phyloP scores from a whole-genome alignment of 2,113 vertebrate species.

The Monarcha castaneiventris region DNA sequence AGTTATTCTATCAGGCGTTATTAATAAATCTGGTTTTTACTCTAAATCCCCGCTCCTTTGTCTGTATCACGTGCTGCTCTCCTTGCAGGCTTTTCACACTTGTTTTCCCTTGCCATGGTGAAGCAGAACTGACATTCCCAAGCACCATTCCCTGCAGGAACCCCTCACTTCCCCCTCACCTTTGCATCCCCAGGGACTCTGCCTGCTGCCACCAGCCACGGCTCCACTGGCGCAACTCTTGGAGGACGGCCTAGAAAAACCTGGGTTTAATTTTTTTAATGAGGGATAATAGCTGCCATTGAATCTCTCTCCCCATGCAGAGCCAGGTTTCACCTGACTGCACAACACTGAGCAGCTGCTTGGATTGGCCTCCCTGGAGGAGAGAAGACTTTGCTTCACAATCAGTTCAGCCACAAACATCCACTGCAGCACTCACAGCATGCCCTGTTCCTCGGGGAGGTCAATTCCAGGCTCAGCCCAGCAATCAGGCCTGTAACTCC shows the following conservation, averaged over 20 bases:
- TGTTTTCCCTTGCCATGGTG: not conserved
- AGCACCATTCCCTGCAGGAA: not conserved
- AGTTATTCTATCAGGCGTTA: not conserved
- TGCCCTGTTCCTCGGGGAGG: not conserved
- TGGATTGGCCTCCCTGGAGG: not conserved
- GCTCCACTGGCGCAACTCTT: not conserved
- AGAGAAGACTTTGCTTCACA: not conserved
- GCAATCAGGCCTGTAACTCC: not conserved
- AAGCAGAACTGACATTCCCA: not conserved
- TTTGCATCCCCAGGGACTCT: not conserved
- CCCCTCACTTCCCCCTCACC: not conserved
- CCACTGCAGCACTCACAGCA: not conserved
- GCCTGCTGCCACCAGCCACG: not conserved
- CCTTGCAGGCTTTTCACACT: not conserved
- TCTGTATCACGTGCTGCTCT: not conserved
- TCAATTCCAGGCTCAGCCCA: not conserved
- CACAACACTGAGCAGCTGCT: not conserved
- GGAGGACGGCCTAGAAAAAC: conserved; percentile 9
- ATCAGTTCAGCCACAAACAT: not conserved
- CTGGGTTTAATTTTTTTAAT: not conserved
- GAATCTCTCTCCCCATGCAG: not conserved
- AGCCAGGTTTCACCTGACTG: not conserved
- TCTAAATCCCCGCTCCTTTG: not conserved
- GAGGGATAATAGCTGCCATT: not conserved
- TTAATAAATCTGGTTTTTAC: conserved; percentile 55